Conservation (phyloP, 23 tunicate genomes). For the Trididemnum miniatum region DNA sequence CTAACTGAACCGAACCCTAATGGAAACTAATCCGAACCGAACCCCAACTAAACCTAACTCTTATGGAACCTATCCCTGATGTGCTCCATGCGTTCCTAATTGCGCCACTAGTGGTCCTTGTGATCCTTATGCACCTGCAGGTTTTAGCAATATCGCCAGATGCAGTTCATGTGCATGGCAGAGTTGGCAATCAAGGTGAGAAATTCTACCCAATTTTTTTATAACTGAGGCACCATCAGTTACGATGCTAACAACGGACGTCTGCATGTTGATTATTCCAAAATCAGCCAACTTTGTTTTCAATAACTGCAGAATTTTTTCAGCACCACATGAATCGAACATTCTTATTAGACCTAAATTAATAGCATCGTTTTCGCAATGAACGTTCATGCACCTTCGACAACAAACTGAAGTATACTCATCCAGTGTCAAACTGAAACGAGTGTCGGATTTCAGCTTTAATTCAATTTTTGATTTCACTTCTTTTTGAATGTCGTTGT, state of each 20-base stretch:
- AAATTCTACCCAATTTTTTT: constrained; percentile 27
- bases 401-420: constrained; percentile 10
- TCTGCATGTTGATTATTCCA: constrained; percentile 25
- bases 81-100: too few species aligned
- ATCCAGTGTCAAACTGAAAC: constrained; percentile 24
- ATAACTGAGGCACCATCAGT: constrained; percentile 24
- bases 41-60: too few species aligned
- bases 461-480: not conserved
- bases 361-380: constrained; percentile 28
- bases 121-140: too few species aligned
- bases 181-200: constrained; percentile 24
- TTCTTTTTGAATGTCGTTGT: constrained; percentile 4
- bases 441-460: constrained; percentile 4
- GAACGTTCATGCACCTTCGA: constrained; percentile 19
- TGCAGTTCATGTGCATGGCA: constrained; percentile 8
- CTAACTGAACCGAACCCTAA: too few species aligned
- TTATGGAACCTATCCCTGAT: too few species aligned
- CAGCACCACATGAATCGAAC: constrained; percentile 8
- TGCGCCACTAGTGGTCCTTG: too few species aligned
- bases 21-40: too few species aligned
- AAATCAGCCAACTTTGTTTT: constrained; percentile 24
- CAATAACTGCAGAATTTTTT: constrained; percentile 7
- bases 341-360: constrained; percentile 14
- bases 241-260: constrained; percentile 18
- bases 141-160: too few species aligned